Percentiles rank a stretch among this genome's conserved stretches.
Conservation (phyloP, 2,888 invertebrate species). For the Drosophila infuscata region DNA sequence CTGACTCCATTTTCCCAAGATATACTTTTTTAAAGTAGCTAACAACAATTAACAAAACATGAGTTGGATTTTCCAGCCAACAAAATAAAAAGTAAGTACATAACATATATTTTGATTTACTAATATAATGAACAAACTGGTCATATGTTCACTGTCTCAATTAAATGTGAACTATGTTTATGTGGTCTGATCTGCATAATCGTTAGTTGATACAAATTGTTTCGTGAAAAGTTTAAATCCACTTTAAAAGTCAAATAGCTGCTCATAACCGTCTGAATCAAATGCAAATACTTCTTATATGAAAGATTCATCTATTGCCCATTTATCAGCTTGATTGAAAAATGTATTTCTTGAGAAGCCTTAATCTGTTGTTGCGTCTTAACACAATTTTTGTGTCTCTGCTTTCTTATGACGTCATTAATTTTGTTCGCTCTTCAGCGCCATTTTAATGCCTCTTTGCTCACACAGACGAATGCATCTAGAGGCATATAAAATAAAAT, state of each 20-base stretch:
- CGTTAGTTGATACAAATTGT: neutral
- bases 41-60: neutral
- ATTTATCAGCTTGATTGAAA: slow-evolving; percentile 2
- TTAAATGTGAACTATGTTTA: neutral
- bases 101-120: neutral
- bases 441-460: slow-evolving; percentile 61
- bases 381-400: slow-evolving; percentile 11
- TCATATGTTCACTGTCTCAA: neutral
- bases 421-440: slow-evolving; percentile 47
- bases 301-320: neutral
- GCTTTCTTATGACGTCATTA: slow-evolving; percentile 44
- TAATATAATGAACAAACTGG: neutral
- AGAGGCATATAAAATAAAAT: slow-evolving; percentile 48
- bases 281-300: neutral
- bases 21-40: neutral
- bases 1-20: slow-evolving; percentile 2
- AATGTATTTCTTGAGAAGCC: slow-evolving; percentile 4
- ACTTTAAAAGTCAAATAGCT: neutral
- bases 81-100: slow-evolving; percentile 25
- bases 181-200: neutral
- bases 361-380: neutral
- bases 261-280: neutral
- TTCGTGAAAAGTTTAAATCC: neutral
- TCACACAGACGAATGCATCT: slow-evolving; percentile 21
- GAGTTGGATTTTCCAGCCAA: slow-evolving; percentile 9